Base-by-base conservation (phyloP, 2,888 invertebrate species). In the Physocephala rufipes region DNA sequence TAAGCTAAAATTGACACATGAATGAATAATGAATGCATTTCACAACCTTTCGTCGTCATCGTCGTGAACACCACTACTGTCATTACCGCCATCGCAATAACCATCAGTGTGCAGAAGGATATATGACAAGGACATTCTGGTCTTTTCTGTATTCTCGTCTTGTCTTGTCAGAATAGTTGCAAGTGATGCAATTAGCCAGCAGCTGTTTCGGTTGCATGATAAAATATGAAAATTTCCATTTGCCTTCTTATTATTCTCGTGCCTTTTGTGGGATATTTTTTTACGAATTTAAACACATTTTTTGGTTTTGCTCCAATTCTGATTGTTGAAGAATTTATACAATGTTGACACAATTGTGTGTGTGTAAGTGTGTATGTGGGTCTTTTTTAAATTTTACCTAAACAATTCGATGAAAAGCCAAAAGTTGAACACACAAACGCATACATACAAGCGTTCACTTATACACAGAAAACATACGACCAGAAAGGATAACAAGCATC, bases 1-100 rank as follows among this genome's bases (percentile, higher is more conserved):
- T 62, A 63, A 71, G 67, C 62, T 71, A 67, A 55, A 21, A 67
- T 67, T 71, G 71, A 67, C 71, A 71, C 53, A 53, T 59, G 36
- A 67, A 67, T 71, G 67, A 71, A 67, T 71, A 71, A 71, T 62
- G 67, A 53, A 67, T 64, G 49, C 19, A 5, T 28, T 13, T 26
- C 16, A 28, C 58, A 58, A 2, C 58, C 21, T 26, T 26, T 15
- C 4, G n/a, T n/a, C n/a, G n/a, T n/a, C n/a, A n/a, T n/a, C n/a
- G n/a, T n/a, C n/a, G n/a, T n/a, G n/a, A n/a, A n/a, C n/a, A n/a
- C n/a, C n/a, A n/a, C n/a, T n/a, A n/a, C n/a, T 15, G 36, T 36
- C 36, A 36, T 36, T 9, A 28, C 16, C 58, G 4, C 2, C 49
- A 49, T n/a, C 49, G 19, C 13, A 15, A n/a, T 49, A 15, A 49